Evolutionary conservation across 2,888 invertebrate species (phyloP).

Genomic region (Rhogogaster chlorosoma): DNA sequence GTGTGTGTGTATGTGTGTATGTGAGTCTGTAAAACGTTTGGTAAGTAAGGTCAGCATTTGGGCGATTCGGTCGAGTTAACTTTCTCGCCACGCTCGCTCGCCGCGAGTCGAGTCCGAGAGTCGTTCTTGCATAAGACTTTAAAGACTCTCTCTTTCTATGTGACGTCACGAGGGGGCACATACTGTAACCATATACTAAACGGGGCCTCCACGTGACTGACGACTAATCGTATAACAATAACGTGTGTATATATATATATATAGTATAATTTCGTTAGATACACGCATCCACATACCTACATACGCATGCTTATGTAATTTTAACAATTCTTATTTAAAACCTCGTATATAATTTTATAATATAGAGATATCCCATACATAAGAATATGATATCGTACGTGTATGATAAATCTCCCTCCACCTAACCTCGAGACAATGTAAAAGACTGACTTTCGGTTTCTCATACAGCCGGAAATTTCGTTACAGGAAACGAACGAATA

Average conservation of each 20-base stretch:
- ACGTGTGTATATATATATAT: no score
- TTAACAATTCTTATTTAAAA: neutral
- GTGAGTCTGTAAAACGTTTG: conserved; percentile 32
- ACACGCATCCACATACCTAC: neutral
- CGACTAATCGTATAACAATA: neutral
- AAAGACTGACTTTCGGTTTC: conserved; percentile 64
- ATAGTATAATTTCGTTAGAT: neutral
- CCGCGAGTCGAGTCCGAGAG: neutral
- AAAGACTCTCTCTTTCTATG: conserved; percentile 75
- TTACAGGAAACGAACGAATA: conserved; percentile 70
- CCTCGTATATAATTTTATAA: neutral
- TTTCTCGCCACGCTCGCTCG: conserved; percentile 63
- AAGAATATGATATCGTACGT: neutral
- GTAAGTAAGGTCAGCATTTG: conserved; percentile 77
- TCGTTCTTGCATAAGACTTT: neutral
- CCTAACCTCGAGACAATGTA: neutral
- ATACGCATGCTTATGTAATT: neutral
- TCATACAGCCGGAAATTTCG: conserved; percentile 73
- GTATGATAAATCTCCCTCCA: neutral
- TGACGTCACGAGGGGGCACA: conserved; percentile 71
- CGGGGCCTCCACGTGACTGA: neutral
- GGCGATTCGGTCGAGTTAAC: conserved; percentile 66
- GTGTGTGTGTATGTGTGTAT: neutral
- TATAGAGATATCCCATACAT: neutral
- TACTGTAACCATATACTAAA: neutral